Evolutionary conservation across 2,113 vertebrate genomes (phyloP).

Genomic region (Conger conger): DNA sequence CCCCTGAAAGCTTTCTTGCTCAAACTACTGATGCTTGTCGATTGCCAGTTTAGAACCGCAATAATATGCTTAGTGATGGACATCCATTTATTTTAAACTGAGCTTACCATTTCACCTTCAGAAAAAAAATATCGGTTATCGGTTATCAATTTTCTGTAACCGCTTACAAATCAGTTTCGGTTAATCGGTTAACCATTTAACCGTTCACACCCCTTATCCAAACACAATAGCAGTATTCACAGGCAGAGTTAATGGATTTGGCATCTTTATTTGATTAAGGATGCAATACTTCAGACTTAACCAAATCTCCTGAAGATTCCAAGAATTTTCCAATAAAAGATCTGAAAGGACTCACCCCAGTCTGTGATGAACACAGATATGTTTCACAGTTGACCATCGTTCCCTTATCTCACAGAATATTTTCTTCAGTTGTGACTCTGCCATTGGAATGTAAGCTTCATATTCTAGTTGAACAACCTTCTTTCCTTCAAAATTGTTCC

Average conservation of each 20-base stretch:
- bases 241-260: background rate
- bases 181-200: too few species aligned
- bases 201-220: too few species aligned
- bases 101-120: too few species aligned
- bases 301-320: background rate
- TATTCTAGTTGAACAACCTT: conserved; percentile 86
- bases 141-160: too few species aligned
- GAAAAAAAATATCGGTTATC: too few species aligned
- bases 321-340: background rate
- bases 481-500: conserved; percentile 81
- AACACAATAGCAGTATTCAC: too few species aligned
- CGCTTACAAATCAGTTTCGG: too few species aligned
- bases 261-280: background rate
- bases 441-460: conserved; percentile 87
- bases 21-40: too few species aligned
- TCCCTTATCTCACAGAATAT: conserved; percentile 77
- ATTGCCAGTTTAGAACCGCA: too few species aligned
- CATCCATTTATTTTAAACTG: too few species aligned
- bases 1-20: too few species aligned
- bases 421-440: conserved; percentile 80
- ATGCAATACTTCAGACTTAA: background rate
- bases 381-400: conserved; percentile 78
- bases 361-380: conserved; percentile 83
- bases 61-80: too few species aligned
- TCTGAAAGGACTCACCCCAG: conserved; percentile 77